These are phyloP conservation scores for Pangasianodon gigas DNA, from an alignment of 2,113 vertebrate genomes.

Conservation along the genomic window DNA sequence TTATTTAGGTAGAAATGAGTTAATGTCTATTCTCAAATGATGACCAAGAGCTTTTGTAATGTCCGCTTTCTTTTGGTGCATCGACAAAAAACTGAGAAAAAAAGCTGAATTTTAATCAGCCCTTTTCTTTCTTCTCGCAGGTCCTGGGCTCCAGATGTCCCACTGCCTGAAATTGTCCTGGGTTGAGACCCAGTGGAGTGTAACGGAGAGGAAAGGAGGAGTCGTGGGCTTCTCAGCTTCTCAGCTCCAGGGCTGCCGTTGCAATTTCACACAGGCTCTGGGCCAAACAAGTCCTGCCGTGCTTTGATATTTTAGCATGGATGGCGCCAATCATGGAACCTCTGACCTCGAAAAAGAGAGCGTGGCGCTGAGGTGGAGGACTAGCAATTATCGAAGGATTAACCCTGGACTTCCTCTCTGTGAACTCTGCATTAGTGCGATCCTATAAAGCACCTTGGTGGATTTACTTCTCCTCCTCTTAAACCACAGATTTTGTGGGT, in stretches of 20 bases:
- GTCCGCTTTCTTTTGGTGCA: not conserved
- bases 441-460: constrained; percentile 66
- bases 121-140: constrained; percentile 64
- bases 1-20: not conserved
- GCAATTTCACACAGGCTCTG: constrained; percentile 66
- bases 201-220: constrained; percentile 65
- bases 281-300: constrained; percentile 72
- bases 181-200: constrained; percentile 67
- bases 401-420: constrained; percentile 61
- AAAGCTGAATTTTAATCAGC: constrained; percentile 43
- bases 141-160: constrained; percentile 77
- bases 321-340: constrained; percentile 74
- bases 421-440: constrained; percentile 64
- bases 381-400: constrained; percentile 73
- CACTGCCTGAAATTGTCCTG: constrained; percentile 65
- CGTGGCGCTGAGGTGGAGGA: constrained; percentile 67
- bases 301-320: constrained; percentile 77
- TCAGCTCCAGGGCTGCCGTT: constrained; percentile 58
- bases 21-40: not conserved
- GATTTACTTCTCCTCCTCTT: constrained; percentile 51
- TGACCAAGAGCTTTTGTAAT: not conserved
- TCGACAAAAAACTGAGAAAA: not conserved
- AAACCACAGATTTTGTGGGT: constrained; percentile 55
- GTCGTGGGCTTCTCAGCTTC: constrained; percentile 60
- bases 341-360: constrained; percentile 73